Percentiles rank a stretch among this genome's conserved stretches.
These are phyloP conservation scores for Callyntrura guangdongensis DNA, from an alignment of 2,888 invertebrate genomes.

Conservation along the genomic window DNA sequence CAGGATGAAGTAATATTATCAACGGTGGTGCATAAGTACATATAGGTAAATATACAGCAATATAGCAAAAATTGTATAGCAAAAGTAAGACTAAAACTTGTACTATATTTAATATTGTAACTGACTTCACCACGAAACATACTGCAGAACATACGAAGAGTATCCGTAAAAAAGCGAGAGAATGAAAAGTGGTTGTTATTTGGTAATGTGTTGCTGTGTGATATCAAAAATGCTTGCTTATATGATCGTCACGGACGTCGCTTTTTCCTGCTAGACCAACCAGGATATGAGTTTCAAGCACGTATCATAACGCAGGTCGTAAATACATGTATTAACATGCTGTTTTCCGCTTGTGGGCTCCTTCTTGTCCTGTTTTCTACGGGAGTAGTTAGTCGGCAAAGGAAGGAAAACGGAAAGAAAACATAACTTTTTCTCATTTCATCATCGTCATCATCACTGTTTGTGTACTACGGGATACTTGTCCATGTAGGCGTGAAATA, in stretches of 20 bases:
- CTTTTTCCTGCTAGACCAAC: slow-evolving; percentile 11
- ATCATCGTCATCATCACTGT: slow-evolving; percentile 19
- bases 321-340: slow-evolving; percentile 63
- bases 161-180: slow-evolving; percentile 5
- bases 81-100: neutral
- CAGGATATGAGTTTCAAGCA: slow-evolving; percentile 44
- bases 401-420: slow-evolving; percentile 72
- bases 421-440: slow-evolving; percentile 49
- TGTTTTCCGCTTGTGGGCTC: slow-evolving; percentile 23
- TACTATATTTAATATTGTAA: slow-evolving; percentile 8
- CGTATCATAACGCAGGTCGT: slow-evolving; percentile 60
- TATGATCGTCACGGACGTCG: slow-evolving; percentile 22
- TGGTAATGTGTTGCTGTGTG: slow-evolving; percentile 3
- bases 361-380: slow-evolving; percentile 12
- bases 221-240: slow-evolving; percentile 1
- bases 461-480: neutral
- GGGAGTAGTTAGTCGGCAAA: slow-evolving; percentile 1
- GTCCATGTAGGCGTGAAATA: neutral
- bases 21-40: neutral
- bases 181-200: neutral
- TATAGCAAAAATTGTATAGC: neutral
- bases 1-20: slow-evolving; percentile 31
- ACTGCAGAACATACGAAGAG: neutral
- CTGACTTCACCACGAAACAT: neutral
- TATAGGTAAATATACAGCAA: neutral